Evolutionary conservation across 2,888 invertebrate genomes (phyloP), one percentile per base, ranked within the genome.

Genomic region (Exephanes ischioxanthus): DNA sequence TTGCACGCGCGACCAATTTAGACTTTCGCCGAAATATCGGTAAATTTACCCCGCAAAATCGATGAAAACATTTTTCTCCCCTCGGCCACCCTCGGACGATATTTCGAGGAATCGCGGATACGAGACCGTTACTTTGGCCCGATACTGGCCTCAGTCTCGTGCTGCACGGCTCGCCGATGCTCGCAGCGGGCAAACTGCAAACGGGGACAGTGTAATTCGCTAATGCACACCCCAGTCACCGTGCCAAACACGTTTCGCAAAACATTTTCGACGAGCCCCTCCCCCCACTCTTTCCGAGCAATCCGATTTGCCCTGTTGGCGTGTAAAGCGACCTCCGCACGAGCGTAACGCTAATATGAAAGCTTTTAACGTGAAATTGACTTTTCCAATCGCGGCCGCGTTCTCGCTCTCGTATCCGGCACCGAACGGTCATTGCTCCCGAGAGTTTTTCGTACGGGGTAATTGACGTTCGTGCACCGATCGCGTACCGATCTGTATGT

Each of bases 301-400:
- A 37, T 45, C 45, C 51, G 45, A 75, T 61, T 53, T 19, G 26
- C 19, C 66, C n/a, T n/a, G 19, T 26, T 26, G 67, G 70, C 68
- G 53, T 63, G 33, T 70, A 75, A 75, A 79, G 63, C 63, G 67
- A 68, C 76, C 63, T 78, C 66, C 51, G 61, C 71, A 45, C 63
- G 45, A 70, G 66, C 72, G 78, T 84, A 82, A 72, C 87, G 86
- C 77, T 87, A 86, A 86, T 87, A 80, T 82, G 75, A 87, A 89
- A 89, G 89, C 91, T 91, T 90, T 90, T 90, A 91, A 89, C 89
- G 86, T 85, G 78, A 87, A 90, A 90, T 90, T 89, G 88, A 90
- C 86, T 88, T 88, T 88, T 81, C 86, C 87, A 87, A 80, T 78
- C 66, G 53, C 71, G 58, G 30, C 3, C 76, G 70, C 30, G 41